Evolutionary conservation across 2,113 vertebrate species (phyloP).

Genomic region (Strix uralensis): DNA sequence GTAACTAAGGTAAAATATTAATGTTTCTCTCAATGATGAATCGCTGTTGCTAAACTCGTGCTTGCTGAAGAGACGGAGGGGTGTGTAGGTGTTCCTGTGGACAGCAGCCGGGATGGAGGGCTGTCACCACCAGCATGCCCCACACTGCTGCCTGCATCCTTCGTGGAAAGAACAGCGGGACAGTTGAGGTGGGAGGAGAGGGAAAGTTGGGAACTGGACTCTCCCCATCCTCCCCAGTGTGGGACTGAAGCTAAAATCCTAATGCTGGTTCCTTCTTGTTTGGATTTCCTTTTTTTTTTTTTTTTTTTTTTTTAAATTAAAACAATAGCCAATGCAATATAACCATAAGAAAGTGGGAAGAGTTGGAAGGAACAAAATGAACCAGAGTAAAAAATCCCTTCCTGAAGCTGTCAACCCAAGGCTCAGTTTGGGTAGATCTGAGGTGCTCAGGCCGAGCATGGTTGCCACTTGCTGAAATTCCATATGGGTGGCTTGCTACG

Average conservation of each 20-base stretch:
- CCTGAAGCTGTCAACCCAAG: background rate
- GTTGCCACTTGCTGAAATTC: slow-evolving; percentile 59
- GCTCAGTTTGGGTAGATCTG: background rate
- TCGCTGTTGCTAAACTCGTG: slow-evolving; percentile 68
- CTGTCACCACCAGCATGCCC: background rate
- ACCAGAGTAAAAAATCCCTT: background rate
- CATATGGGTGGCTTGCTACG: slow-evolving; percentile 68
- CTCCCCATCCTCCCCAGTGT: background rate
- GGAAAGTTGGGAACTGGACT: background rate
- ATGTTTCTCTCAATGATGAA: slow-evolving; percentile 90
- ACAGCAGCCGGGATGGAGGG: background rate
- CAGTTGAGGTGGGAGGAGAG: background rate
- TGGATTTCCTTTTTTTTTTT: background rate
- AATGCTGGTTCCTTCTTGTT: background rate
- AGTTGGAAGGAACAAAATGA: background rate
- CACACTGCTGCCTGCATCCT: background rate
- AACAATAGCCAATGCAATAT: background rate
- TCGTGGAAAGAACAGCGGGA: background rate
- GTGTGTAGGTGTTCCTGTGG: slow-evolving; percentile 27
- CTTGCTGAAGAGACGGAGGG: background rate
- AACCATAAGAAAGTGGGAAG: background rate
- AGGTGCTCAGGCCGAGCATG: background rate
- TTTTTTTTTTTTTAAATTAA: background rate
- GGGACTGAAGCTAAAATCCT: background rate
- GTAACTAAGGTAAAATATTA: slow-evolving; percentile 99